A percentile compares a stretch with the other conserved stretches of the same genome.
Evolutionary conservation across 2,888 invertebrate species (phyloP).

Genomic region (Mythimna impura): DNA sequence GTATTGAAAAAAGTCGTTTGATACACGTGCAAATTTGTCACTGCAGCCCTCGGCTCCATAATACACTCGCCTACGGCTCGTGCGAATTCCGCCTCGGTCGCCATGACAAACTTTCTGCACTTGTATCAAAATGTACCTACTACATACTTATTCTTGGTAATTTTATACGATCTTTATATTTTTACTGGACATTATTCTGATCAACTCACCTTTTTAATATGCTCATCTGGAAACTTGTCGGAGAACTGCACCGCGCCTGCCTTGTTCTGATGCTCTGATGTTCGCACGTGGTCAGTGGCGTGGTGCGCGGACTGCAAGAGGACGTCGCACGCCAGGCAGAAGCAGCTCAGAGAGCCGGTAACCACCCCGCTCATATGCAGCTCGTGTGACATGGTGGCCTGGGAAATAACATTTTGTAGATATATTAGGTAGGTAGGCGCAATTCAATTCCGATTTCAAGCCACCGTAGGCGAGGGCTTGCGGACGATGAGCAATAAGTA

Average conservation of each 20-base stretch:
- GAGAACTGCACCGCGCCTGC: conserved; percentile 58
- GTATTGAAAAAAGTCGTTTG: too few species aligned
- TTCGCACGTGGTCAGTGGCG: conserved; percentile 55
- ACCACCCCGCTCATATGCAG: conserved; percentile 69
- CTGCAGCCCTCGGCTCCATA: too few species aligned
- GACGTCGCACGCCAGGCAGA: conserved; percentile 73
- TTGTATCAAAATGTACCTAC: too few species aligned
- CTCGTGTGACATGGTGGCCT: conserved; percentile 49
- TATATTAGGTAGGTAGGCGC: neutral
- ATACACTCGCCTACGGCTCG: too few species aligned
- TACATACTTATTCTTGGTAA: too few species aligned
- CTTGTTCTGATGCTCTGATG: conserved; percentile 62
- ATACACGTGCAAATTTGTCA: too few species aligned
- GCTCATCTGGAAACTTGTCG: conserved; percentile 71
- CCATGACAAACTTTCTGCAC: too few species aligned
- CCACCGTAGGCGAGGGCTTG: too few species aligned
- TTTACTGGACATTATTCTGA: neutral
- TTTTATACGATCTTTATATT: too few species aligned
- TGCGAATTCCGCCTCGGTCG: too few species aligned
- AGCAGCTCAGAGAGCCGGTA: conserved; percentile 68
- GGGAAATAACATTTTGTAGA: neutral
- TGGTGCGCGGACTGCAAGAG: conserved; percentile 60
- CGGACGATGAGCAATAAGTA: too few species aligned
- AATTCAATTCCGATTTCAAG: too few species aligned
- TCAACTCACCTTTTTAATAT: conserved; percentile 72